Percentiles rank a stretch among this genome's conserved stretches.
Conservation (phyloP, 2,888 invertebrate genomes). For the Tipula lateralis region DNA sequence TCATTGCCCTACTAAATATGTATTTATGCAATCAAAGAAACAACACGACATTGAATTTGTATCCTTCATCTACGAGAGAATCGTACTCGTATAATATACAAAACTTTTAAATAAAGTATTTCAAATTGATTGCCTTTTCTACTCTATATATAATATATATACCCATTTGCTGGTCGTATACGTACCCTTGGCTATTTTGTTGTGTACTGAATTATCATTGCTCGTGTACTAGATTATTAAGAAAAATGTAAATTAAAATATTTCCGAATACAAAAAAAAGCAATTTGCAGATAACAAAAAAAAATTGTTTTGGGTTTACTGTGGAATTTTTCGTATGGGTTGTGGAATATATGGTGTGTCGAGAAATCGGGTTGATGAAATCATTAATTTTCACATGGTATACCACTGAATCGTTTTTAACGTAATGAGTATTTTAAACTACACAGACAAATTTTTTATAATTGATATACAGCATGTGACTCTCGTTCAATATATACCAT, state of each 20-base stretch:
- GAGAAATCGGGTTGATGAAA: not conserved
- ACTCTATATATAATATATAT: too few relatives aligned
- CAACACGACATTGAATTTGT: too few relatives aligned
- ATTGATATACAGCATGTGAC: not conserved
- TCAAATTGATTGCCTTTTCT: not conserved
- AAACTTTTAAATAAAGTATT: not conserved
- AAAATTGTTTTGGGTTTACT: not conserved
- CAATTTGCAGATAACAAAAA: constrained; percentile 6
- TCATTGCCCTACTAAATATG: too few relatives aligned
- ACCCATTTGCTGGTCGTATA: not conserved
- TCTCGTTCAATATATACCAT: not conserved
- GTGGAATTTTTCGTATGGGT: not conserved
- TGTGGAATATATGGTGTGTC: not conserved
- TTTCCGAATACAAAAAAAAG: not conserved
- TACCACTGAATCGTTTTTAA: not conserved
- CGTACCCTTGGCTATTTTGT: not conserved
- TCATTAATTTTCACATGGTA: not conserved
- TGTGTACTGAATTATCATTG: not conserved
- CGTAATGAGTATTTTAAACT: not conserved
- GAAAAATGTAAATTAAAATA: constrained; percentile 1
- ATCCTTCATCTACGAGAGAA: not conserved
- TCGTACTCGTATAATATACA: too few relatives aligned
- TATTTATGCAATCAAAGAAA: not conserved
- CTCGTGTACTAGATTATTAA: not conserved
- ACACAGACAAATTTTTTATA: not conserved